Percentiles rank a stretch among this genome's conserved stretches.
These are phyloP conservation scores for Zapus hudsonius DNA, from an alignment of 2,113 vertebrate genomes.

Conservation along the genomic window DNA sequence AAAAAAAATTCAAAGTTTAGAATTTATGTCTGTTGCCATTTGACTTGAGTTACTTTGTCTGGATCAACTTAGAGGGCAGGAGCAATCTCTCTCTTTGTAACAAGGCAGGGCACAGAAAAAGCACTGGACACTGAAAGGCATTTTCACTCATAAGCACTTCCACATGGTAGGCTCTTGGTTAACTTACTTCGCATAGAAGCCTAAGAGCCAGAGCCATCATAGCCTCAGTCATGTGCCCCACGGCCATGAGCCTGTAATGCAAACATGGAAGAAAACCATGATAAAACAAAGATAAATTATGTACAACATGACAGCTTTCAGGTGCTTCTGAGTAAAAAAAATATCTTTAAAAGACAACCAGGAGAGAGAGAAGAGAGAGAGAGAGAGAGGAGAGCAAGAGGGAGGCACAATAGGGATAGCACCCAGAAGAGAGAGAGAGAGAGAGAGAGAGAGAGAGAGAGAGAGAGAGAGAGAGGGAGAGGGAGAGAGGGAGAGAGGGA, in stretches of 20 bases:
- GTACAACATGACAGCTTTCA: not conserved
- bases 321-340: not conserved
- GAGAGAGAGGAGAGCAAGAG: not conserved
- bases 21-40: slow-evolving; percentile 1
- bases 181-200: not conserved
- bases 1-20: not conserved
- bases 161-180: not conserved
- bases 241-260: not conserved
- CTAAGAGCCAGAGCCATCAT: not conserved
- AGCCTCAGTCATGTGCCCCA: not conserved
- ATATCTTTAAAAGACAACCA: not conserved
- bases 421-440: not conserved
- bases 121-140: slow-evolving; percentile 1
- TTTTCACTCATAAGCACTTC: not conserved
- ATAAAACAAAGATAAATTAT: slow-evolving; percentile 5
- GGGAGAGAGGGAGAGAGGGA: not conserved
- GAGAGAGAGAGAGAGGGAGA: too few relatives aligned
- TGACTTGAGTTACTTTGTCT: slow-evolving; percentile 19
- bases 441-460: too few relatives aligned
- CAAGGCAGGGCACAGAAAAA: not conserved
- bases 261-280: not conserved
- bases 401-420: too few relatives aligned
- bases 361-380: not conserved
- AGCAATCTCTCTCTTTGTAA: slow-evolving; percentile 5
- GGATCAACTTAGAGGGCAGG: slow-evolving; percentile 17